Evolutionary conservation across 2,113 vertebrate species (phyloP).

Genomic region (Pithys albifrons): DNA sequence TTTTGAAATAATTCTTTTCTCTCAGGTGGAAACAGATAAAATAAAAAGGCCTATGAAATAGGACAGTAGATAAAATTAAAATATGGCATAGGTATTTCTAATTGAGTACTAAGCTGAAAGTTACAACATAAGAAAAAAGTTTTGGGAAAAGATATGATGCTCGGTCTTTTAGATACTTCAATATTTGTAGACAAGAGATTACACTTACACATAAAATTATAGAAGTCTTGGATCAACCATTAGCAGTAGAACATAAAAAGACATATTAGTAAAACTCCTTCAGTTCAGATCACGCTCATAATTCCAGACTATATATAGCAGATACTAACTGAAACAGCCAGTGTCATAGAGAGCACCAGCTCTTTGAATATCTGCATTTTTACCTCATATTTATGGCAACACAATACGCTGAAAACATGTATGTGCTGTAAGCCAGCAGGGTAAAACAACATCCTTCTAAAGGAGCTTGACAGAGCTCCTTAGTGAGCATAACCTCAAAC

Average conservation of each 20-base stretch:
- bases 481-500: background rate
- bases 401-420: background rate
- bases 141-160: background rate
- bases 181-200: background rate
- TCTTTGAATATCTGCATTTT: background rate
- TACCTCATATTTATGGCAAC: background rate
- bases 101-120: background rate
- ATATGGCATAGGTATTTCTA: background rate
- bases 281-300: background rate
- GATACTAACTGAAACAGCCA: background rate
- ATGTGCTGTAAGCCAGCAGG: background rate
- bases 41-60: background rate
- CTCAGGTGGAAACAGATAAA: background rate
- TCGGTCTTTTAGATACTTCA: background rate
- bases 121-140: background rate
- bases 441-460: background rate
- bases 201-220: background rate
- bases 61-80: slow-evolving; percentile 7
- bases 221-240: background rate
- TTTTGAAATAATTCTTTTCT: slow-evolving; percentile 6
- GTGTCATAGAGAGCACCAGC: background rate
- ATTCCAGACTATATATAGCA: background rate
- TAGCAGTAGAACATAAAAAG: background rate
- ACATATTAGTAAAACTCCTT: background rate
- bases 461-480: background rate